A percentile compares a stretch with the other conserved stretches of the same genome.
Conservation (phyloP, 2,797 vertebrate genomes). For the Sphenopsis melanotis region DNA sequence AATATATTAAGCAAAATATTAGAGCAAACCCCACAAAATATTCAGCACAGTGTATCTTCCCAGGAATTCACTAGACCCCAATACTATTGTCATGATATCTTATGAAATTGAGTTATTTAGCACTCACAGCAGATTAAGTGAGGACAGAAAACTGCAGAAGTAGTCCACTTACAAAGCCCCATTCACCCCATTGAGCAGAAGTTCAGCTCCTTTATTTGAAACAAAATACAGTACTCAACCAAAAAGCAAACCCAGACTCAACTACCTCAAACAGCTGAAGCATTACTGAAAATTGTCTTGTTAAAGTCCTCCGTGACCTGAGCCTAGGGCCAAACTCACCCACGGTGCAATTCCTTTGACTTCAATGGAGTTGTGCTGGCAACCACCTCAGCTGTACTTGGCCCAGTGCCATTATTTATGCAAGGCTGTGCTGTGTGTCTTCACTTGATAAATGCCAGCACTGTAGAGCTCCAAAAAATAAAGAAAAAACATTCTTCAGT, state of each 20-base stretch:
- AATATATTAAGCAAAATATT: not conserved
- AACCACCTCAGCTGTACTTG: constrained; percentile 19
- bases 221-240: not conserved
- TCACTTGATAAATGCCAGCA: constrained; percentile 51
- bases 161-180: not conserved
- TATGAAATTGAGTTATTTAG: not conserved
- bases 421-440: constrained; percentile 23
- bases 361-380: constrained; percentile 5
- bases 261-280: not conserved
- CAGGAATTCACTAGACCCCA: not conserved
- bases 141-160: not conserved
- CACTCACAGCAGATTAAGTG: not conserved
- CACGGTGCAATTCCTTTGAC: not conserved
- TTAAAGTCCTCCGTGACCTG: not conserved
- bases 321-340: not conserved
- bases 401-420: constrained; percentile 36
- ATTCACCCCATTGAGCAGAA: not conserved
- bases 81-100: not conserved
- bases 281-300: not conserved
- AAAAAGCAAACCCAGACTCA: not conserved
- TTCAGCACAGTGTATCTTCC: not conserved
- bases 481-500: not conserved
- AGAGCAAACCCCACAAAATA: not conserved
- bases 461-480: not conserved
- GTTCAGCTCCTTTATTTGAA: not conserved